phyloP scores from a whole-genome alignment of 2,888 invertebrate species.

The Melitaea athalia region DNA sequence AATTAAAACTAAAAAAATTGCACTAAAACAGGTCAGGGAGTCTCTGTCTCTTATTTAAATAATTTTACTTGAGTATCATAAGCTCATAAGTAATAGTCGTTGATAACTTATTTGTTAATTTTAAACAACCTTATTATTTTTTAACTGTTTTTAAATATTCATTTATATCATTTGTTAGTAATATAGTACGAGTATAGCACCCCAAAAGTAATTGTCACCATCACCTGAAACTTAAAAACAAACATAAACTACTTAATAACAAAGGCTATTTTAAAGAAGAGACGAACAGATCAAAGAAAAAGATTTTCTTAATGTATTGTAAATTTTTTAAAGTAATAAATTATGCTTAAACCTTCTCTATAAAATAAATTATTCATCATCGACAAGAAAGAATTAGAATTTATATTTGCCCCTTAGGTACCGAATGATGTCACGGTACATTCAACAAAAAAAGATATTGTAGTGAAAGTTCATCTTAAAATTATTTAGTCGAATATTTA shows the following conservation, averaged over 20 bases:
- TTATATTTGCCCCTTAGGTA: neutral
- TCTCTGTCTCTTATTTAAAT: too few relatives aligned
- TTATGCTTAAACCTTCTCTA: neutral
- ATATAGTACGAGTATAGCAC: too few relatives aligned
- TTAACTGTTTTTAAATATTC: too few relatives aligned
- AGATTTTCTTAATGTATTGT: too few relatives aligned
- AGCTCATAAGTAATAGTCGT: neutral
- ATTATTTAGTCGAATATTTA: neutral
- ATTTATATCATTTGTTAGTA: too few relatives aligned
- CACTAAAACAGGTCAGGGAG: too few relatives aligned
- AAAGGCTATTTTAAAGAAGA: neutral
- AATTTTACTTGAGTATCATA: too few relatives aligned
- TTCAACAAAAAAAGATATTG: constrained; percentile 2
- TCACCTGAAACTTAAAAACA: neutral
- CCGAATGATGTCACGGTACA: constrained; percentile 3
- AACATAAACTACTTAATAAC: neutral
- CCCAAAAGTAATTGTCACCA: too few relatives aligned
- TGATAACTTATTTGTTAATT: neutral
- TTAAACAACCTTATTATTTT: too few relatives aligned
- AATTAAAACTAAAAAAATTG: too few relatives aligned
- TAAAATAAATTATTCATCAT: constrained; percentile 3
- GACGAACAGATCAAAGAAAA: too few relatives aligned
- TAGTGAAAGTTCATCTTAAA: constrained; percentile 6
- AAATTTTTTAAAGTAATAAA: neutral
- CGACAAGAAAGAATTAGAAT: constrained; percentile 6